Evolutionary conservation across 1,140 invertebrate species (phyloP), one percentile per base, ranked within the genome.

Genomic region (Doryteuthis pealeii): DNA sequence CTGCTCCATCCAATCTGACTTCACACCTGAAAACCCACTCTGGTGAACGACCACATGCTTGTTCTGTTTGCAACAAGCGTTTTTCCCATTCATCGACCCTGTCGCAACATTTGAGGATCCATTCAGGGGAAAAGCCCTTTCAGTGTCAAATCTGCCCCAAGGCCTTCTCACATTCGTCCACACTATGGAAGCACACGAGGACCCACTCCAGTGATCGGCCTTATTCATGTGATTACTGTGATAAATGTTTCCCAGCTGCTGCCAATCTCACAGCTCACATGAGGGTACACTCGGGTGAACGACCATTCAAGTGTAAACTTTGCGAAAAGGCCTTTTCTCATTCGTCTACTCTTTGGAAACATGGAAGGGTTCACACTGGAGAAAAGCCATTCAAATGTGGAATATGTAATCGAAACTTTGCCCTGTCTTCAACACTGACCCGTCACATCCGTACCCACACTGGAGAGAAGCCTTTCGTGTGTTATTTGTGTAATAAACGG

Each of bases 391-490:
- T 67, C 58, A 69, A 65, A 18, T 78, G 77, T 62, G 66, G 72
- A 6, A 58, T 73, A 26, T 78, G 77, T 73, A 35, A 43, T 22
- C 74, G 74, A 33, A 43, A 40, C 14, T 78, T 78, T 62, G 70
- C 72, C 12, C 65, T 67, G 22, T 69, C 58, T 18, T 69, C 67
- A 5, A 70, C 49, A 22, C 65, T 78, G n/a, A 58, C 71, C 8
- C 85, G 79, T 6, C 81, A 82, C 67, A 72, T 82, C 15, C 62
- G 81, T 65, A 82, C 78, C 72, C 81, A 82, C 68, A 82, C 81
- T 4, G 81, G 96, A 0, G 96, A 98, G 88, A 98, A 98, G 81
- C 96, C 96, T 0, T 98, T 97, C 89, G 93, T 93, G 26, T 98
- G 96, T 87, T 92, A 93, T 72, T 94, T 96, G 81, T 98, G 96